Conservation (phyloP, 2,888 invertebrate genomes). For the Brachypalpus laphriformis region DNA sequence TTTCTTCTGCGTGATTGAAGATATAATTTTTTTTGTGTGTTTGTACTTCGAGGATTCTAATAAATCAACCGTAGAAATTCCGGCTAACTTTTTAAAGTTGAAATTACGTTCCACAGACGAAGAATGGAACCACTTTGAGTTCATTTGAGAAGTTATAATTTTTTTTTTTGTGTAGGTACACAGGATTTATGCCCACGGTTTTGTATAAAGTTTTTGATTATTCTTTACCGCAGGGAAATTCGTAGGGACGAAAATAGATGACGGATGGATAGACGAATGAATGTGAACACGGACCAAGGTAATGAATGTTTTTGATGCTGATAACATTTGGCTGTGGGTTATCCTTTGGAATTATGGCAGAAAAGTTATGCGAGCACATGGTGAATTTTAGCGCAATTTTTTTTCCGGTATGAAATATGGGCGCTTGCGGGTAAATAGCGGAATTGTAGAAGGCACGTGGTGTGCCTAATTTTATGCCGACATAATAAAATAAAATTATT, state of each 20-base stretch:
- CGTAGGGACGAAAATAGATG: not conserved
- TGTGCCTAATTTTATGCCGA: too few species aligned
- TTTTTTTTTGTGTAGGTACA: not conserved
- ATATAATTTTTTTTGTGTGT: not conserved
- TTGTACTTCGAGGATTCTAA: not conserved
- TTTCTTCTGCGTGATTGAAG: slow-evolving; percentile 13
- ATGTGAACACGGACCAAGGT: not conserved
- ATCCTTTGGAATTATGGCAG: not conserved
- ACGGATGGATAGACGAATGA: not conserved
- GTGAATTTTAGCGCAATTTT: not conserved
- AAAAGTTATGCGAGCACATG: not conserved
- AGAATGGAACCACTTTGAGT: slow-evolving; percentile 12
- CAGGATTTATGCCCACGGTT: not conserved
- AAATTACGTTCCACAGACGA: slow-evolving; percentile 10
- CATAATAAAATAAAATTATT: too few species aligned
- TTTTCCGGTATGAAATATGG: not conserved
- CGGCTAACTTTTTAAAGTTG: slow-evolving; percentile 16
- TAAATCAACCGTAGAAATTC: slow-evolving; percentile 23
- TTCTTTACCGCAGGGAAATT: slow-evolving; percentile 9
- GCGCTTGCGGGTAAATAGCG: not conserved
- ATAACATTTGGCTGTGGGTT: not conserved
- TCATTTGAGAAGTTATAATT: not conserved
- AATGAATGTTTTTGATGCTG: not conserved
- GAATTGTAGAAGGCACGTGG: not conserved
- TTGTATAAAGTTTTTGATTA: slow-evolving; percentile 5